Evolutionary conservation across 1,140 invertebrate genomes (phyloP), one percentile per base, ranked within the genome.

Genomic region (Sycobia sp.): DNA sequence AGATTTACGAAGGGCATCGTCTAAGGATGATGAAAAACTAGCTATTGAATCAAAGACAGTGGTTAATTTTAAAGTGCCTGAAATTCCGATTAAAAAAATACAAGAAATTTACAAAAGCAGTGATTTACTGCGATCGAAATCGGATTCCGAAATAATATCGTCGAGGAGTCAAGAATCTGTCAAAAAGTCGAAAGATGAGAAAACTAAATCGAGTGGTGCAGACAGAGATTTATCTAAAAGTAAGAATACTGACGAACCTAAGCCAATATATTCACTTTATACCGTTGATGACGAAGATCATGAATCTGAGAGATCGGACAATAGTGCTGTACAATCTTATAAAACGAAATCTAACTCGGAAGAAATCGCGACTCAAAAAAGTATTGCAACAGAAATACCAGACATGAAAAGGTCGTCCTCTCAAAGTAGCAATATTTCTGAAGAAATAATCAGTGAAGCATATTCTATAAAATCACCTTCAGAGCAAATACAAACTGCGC

Each of bases 31-130:
- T 16, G 78, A 77, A 8, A 81, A 79, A 58, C 62, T 80, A 39
- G 78, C 77, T 0, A 80, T 81, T 53, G 80, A 81, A 44, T 73
- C 75, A 0, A 76, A 71, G 61, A 75, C 75, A 8, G 69, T 81
- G 4, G 73, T 72, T 18, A 75, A 82, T 32, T 80, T 78, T 23
- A 82, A 79, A 77, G 75, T 81, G 72, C 80, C 80, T 68, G 78
- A 82, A 62, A 77, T 81, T 41, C 74, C 78, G 0, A 71, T 80
- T 13, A 79, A 82, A 49, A 73, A 70, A 18, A 77, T 82, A 60
- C 75, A 80, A 58, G 77, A 81, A 29, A 75, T 80, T 50, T 81
- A 78, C 51, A 76, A 73, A 56, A 80, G 58, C 9, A 77, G 70
- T 38, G 76, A 80, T 60, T 67, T 81, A 41, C 55, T 78, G 27